These are phyloP conservation scores for Brachyhypopomus occidentalis DNA, from an alignment of 2,113 vertebrate species.

Conservation along the genomic window DNA sequence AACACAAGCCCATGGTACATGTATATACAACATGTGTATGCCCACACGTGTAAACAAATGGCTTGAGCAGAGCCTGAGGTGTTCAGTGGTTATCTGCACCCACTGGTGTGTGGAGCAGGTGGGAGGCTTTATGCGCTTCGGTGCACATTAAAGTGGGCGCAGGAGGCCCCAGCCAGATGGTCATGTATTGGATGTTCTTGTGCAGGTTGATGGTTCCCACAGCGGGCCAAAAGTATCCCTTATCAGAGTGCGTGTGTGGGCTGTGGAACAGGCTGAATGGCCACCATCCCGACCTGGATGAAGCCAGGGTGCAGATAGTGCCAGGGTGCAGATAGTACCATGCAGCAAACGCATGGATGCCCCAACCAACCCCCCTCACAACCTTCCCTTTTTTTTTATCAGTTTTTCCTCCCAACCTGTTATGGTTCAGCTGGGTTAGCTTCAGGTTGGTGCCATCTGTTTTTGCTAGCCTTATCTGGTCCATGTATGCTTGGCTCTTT, in stretches of 20 bases:
- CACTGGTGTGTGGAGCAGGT: conserved; percentile 51
- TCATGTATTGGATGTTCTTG: conserved; percentile 58
- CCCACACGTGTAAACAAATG: neutral
- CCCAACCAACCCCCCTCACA: neutral
- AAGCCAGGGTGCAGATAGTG: conserved; percentile 10
- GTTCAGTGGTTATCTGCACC: conserved; percentile 47
- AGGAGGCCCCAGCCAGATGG: conserved; percentile 66
- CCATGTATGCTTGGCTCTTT: conserved; percentile 34
- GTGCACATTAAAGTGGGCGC: conserved; percentile 65
- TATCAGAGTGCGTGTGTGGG: conserved; percentile 65
- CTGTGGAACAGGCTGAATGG: conserved; percentile 29
- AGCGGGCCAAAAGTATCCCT: conserved; percentile 57
- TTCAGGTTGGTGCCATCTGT: conserved; percentile 39
- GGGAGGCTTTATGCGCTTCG: conserved; percentile 61
- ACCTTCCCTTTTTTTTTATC: conserved; percentile 23
- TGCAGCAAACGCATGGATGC: conserved; percentile 41
- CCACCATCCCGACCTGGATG: conserved; percentile 56
- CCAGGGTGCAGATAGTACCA: conserved; percentile 36
- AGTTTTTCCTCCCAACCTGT: conserved; percentile 35
- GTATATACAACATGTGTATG: conserved; percentile 16
- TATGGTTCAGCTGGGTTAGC: conserved; percentile 30
- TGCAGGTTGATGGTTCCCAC: conserved; percentile 57
- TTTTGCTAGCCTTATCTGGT: conserved; percentile 42
- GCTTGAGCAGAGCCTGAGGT: neutral
- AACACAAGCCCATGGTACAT: conserved; percentile 17